phyloP scores from a whole-genome alignment of 2,888 invertebrate genomes.

The Philereme vetulata region DNA sequence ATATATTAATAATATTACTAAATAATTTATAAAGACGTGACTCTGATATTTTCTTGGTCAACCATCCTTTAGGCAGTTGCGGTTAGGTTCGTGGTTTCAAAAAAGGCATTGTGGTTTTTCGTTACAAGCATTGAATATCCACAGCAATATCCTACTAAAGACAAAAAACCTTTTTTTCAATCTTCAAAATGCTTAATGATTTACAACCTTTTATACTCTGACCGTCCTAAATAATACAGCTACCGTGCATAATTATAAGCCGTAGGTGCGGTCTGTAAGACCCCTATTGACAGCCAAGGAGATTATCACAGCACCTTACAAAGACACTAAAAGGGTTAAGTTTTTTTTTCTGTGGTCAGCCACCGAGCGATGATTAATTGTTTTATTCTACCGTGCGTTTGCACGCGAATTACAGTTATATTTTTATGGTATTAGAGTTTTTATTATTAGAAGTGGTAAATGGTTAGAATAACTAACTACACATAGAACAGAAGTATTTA shows the following conservation, averaged over 20 bases:
- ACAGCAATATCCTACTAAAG: background rate
- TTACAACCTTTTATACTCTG: constrained; percentile 30
- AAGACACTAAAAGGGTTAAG: constrained; percentile 34
- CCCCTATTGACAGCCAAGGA: constrained; percentile 40
- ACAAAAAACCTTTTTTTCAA: background rate
- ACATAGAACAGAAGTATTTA: no score
- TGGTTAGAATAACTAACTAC: constrained; percentile 8
- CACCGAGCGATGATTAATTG: constrained; percentile 24
- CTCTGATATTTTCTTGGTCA: no score
- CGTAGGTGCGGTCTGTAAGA: constrained; percentile 29
- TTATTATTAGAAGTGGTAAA: constrained; percentile 4
- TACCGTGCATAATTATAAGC: constrained; percentile 32
- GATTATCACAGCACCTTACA: constrained; percentile 41
- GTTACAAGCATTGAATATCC: background rate
- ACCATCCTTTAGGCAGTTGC: no score
- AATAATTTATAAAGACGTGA: no score
- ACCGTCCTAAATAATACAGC: constrained; percentile 15
- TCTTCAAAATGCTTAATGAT: constrained; percentile 18
- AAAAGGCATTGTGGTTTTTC: no score
- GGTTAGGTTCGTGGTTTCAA: no score
- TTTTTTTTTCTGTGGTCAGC: constrained; percentile 28
- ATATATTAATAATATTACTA: no score
- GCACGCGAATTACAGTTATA: constrained; percentile 19
- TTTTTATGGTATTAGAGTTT: constrained; percentile 4
- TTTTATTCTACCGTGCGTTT: constrained; percentile 5